Percentiles rank a stretch among this genome's conserved stretches.
These are phyloP conservation scores for Kobus ellipsiprymnus DNA, from an alignment of 2,113 vertebrate species.

Conservation along the genomic window DNA sequence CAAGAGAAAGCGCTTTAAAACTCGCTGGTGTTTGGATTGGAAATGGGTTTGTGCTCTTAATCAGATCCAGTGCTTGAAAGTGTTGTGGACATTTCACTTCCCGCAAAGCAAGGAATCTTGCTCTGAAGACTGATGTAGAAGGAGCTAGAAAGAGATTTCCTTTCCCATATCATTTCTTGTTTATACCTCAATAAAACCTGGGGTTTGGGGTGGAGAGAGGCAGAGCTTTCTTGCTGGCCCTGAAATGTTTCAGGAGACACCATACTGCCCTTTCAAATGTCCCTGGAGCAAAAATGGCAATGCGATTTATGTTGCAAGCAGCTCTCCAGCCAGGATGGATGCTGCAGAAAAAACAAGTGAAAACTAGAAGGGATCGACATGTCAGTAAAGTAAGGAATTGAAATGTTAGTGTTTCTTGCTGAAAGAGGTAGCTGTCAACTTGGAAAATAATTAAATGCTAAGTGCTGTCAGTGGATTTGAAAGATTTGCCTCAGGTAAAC, in stretches of 20 bases:
- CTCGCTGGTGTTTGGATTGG: background rate
- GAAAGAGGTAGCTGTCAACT: background rate
- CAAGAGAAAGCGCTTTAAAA: background rate
- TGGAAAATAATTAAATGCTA: background rate
- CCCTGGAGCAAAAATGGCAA: background rate
- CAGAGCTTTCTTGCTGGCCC: background rate
- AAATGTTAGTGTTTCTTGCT: conserved; percentile 1
- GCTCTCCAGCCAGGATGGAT: background rate
- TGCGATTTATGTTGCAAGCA: background rate
- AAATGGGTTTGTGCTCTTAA: conserved; percentile 27
- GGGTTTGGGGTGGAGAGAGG: too few relatives aligned
- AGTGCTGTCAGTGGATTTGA: background rate
- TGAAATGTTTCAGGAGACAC: background rate
- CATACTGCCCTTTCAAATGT: background rate
- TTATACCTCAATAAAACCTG: background rate
- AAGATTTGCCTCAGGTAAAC: background rate
- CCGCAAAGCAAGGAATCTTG: background rate
- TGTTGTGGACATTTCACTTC: background rate
- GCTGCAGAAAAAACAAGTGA: background rate
- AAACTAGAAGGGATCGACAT: background rate
- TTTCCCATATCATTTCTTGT: background rate
- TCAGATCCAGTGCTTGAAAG: background rate
- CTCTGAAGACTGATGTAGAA: conserved; percentile 1
- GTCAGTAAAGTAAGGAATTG: background rate
- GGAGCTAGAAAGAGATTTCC: background rate